phyloP scores from a whole-genome alignment of 2,797 vertebrate genomes.

The Macropodus opercularis region DNA sequence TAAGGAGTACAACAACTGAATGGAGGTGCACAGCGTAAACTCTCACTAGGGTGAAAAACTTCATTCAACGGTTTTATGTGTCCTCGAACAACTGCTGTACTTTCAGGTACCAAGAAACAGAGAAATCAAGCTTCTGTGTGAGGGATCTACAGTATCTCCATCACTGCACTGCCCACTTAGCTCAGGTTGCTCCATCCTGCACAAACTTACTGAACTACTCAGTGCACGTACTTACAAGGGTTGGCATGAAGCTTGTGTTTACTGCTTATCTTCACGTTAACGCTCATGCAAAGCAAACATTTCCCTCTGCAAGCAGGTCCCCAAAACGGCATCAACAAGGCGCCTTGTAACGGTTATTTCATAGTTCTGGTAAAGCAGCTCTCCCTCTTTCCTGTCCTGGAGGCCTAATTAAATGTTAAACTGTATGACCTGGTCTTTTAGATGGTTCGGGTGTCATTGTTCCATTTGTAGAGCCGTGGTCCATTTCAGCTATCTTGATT shows the following conservation, averaged over 20 bases:
- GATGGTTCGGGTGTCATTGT: background rate
- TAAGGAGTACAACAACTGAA: background rate
- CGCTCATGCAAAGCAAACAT: slow-evolving; percentile 11
- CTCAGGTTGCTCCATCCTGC: no score
- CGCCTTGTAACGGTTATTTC: no score
- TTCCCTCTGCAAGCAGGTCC: background rate
- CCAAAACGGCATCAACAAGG: no score
- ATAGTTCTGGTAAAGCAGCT: background rate
- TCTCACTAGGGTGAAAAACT: slow-evolving; percentile 31
- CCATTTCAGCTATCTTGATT: slow-evolving; percentile 15
- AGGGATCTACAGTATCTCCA: no score
- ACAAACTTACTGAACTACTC: no score
- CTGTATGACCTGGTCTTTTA: background rate
- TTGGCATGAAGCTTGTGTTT: slow-evolving; percentile 1
- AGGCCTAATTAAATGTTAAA: background rate
- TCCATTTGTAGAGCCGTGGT: background rate
- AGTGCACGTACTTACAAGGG: background rate
- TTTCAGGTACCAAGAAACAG: no score
- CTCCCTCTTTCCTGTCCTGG: background rate
- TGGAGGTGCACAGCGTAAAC: slow-evolving; percentile 5
- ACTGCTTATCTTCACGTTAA: slow-evolving; percentile 6
- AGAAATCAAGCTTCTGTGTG: background rate
- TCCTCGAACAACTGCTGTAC: background rate
- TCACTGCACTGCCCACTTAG: no score
- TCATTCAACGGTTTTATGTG: slow-evolving; percentile 27